These are phyloP conservation scores for Agrotis ipsilon DNA, from an alignment of 2,888 invertebrate genomes.

Conservation along the genomic window DNA sequence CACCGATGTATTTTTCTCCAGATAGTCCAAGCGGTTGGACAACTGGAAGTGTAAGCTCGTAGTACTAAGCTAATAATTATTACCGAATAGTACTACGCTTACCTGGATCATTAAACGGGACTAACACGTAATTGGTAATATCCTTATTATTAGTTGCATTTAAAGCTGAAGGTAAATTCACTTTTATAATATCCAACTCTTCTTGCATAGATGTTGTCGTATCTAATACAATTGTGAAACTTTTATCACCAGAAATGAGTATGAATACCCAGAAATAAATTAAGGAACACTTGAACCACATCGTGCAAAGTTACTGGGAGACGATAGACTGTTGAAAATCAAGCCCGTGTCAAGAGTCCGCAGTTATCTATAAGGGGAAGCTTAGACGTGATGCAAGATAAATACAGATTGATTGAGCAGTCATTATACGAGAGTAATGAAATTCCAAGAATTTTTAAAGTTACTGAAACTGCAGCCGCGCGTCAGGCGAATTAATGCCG, in stretches of 20 bases:
- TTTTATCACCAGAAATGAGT: conserved; percentile 57
- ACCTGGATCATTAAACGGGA: conserved; percentile 74
- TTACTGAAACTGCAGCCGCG: not conserved
- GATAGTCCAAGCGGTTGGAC: too few species aligned
- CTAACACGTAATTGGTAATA: conserved; percentile 66
- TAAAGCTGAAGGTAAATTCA: conserved; percentile 64
- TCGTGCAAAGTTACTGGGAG: conserved; percentile 32
- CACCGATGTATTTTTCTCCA: too few species aligned
- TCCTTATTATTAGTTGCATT: conserved; percentile 36
- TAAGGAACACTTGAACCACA: conserved; percentile 48
- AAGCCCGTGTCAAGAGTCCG: not conserved
- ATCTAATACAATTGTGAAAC: conserved; percentile 79
- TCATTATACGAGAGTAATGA: too few species aligned
- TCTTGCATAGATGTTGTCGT: conserved; percentile 76
- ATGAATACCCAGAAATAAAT: conserved; percentile 29
- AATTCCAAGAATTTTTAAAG: not conserved
- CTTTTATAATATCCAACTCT: conserved; percentile 73
- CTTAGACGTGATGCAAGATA: not conserved
- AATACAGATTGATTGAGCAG: not conserved
- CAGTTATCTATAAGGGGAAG: conserved; percentile 33
- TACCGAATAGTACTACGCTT: conserved; percentile 28
- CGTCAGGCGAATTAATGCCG: not conserved
- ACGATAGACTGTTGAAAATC: conserved; percentile 13
- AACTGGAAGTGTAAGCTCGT: too few species aligned
- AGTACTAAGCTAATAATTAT: too few species aligned